Evolutionary conservation across 1,140 invertebrate species (phyloP).

Genomic region (Zaprionus vittiger): DNA sequence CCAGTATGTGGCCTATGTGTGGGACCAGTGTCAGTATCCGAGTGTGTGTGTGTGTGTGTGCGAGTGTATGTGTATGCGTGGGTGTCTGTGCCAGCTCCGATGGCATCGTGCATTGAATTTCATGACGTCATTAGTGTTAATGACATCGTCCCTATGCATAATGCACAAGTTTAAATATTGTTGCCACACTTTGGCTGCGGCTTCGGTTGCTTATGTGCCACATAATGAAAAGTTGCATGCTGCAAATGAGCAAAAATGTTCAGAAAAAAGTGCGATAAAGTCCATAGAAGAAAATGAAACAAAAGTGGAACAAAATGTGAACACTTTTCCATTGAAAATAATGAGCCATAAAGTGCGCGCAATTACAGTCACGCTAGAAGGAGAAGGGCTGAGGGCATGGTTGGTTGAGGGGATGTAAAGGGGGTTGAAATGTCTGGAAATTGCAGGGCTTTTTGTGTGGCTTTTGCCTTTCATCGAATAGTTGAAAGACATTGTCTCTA

Average conservation of each 20-base stretch:
- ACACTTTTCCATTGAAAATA: constrained; percentile 66
- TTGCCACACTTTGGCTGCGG: constrained; percentile 45
- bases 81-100: constrained; percentile 16
- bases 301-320: constrained; percentile 34
- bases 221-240: constrained; percentile 66
- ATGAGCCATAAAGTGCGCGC: constrained; percentile 70
- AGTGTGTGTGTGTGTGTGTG: background rate
- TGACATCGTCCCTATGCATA: constrained; percentile 65
- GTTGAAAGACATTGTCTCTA: constrained; percentile 50
- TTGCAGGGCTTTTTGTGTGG: constrained; percentile 34
- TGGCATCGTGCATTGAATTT: constrained; percentile 64
- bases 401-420: background rate
- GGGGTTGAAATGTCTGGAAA: constrained; percentile 25
- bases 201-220: constrained; percentile 44
- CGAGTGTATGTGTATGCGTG: constrained; percentile 5
- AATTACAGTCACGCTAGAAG: constrained; percentile 42
- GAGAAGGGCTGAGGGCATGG: background rate
- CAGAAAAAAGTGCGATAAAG: constrained; percentile 17
- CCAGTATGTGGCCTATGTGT: constrained; percentile 22
- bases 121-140: constrained; percentile 77
- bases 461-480: constrained; percentile 49
- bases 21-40: constrained; percentile 10
- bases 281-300: background rate
- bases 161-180: constrained; percentile 69
- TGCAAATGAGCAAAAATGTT: constrained; percentile 31